A percentile compares a stretch with the other conserved stretches of the same genome.
These are phyloP conservation scores for Callosobruchus maculatus DNA, from an alignment of 2,888 invertebrate species.

Conservation along the genomic window DNA sequence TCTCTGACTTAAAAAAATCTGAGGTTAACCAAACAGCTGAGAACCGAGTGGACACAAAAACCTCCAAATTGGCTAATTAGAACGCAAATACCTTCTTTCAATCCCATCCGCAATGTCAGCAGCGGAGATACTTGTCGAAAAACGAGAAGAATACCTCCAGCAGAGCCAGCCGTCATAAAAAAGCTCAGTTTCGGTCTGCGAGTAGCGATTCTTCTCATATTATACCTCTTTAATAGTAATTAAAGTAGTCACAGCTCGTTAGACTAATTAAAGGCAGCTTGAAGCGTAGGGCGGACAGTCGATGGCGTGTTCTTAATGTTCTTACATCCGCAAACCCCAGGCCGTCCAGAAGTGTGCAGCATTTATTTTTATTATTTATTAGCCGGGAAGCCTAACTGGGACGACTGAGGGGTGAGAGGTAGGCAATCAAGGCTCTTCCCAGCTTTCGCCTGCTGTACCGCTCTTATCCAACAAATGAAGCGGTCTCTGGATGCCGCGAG, in stretches of 20 bases:
- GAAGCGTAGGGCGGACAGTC: background rate
- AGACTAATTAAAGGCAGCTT: constrained; percentile 32
- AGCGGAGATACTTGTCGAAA: background rate
- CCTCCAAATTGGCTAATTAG: background rate
- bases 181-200: background rate
- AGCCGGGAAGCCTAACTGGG: background rate
- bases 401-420: background rate
- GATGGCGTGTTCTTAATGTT: background rate
- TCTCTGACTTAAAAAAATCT: too few relatives aligned
- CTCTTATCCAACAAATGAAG: background rate
- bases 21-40: too few relatives aligned
- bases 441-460: background rate
- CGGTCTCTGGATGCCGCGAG: background rate
- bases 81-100: background rate
- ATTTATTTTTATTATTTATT: background rate
- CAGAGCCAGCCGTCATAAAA: background rate
- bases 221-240: constrained; percentile 18
- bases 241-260: constrained; percentile 37
- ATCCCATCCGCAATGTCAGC: background rate
- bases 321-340: background rate
- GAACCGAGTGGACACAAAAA: background rate
- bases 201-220: constrained; percentile 9
- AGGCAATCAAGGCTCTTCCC: background rate
- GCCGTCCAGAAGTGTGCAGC: background rate
- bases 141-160: background rate